phyloP scores from a whole-genome alignment of 2,113 vertebrate genomes.

The Sinocyclocheilus anshuiensis region DNA sequence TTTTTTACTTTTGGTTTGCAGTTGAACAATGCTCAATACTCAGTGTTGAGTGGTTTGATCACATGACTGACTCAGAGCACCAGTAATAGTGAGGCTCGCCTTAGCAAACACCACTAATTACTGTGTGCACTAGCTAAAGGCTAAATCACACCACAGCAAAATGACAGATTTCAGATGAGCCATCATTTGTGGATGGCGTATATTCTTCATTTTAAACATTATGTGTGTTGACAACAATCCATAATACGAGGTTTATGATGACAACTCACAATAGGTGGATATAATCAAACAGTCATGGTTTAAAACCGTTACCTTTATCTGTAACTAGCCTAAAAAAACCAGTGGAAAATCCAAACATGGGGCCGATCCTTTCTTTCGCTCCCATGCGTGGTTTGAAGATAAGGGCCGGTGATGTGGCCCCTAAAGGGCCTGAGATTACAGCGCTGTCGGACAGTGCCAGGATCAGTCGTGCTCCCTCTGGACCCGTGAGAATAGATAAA shows the following conservation, averaged over 20 bases:
- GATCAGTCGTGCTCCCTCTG: constrained; percentile 45
- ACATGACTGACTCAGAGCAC: not conserved
- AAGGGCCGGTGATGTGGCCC: constrained; percentile 20
- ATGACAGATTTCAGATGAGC: not conserved
- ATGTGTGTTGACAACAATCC: not conserved
- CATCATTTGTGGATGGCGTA: not conserved
- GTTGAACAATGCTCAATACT: not conserved
- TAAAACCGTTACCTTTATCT: constrained; percentile 3
- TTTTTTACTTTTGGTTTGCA: too few species aligned
- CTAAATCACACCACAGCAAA: constrained; percentile 6
- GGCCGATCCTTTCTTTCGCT: constrained; percentile 50
- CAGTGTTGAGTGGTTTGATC: not conserved
- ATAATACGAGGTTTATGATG: not conserved
- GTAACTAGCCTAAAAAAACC: not conserved
- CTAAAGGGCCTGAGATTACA: constrained; percentile 45
- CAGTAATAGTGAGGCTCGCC: not conserved
- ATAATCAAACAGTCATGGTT: not conserved
- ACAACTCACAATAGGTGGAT: not conserved
- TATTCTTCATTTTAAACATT: not conserved
- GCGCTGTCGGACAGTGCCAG: constrained; percentile 11
- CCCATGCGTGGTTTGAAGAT: constrained; percentile 57
- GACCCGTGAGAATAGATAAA: constrained; percentile 43
- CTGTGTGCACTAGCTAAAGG: constrained; percentile 9
- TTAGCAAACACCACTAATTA: constrained; percentile 18
- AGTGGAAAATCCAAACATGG: constrained; percentile 42